These are phyloP conservation scores for Labeo rohita DNA, from an alignment of 2,113 vertebrate species.

Conservation along the genomic window DNA sequence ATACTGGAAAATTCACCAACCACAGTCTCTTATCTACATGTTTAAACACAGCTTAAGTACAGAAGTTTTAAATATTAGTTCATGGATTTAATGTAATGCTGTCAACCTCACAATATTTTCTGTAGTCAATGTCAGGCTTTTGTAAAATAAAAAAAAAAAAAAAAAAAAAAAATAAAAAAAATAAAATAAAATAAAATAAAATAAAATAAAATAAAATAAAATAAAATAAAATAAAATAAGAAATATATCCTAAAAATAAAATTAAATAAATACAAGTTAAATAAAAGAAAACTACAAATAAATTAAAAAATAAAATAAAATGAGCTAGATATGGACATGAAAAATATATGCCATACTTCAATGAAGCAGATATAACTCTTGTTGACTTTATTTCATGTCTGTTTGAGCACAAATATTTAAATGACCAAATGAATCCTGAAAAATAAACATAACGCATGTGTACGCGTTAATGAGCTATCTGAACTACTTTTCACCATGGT, in stretches of 20 bases:
- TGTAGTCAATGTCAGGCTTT: not conserved
- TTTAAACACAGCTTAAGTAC: not conserved
- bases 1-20: not conserved
- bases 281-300: too few species aligned
- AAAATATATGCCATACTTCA: not conserved
- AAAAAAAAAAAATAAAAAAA: too few species aligned
- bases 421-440: not conserved
- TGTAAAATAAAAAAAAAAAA: too few species aligned
- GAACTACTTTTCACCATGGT: not conserved
- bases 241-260: too few species aligned
- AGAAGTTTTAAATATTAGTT: not conserved
- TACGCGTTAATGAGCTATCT: not conserved
- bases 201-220: too few species aligned
- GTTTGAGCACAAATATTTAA: not conserved
- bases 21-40: not conserved
- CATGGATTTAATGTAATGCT: not conserved
- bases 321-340: not conserved
- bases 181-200: not conserved
- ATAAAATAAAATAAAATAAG: not conserved
- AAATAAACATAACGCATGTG: not conserved
- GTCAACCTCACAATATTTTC: not conserved
- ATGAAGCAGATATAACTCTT: not conserved
- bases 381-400: not conserved
- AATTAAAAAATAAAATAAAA: not conserved
- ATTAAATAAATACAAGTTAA: too few species aligned